Evolutionary conservation across 2,113 vertebrate genomes (phyloP).

Genomic region (Lophura nycthemera): DNA sequence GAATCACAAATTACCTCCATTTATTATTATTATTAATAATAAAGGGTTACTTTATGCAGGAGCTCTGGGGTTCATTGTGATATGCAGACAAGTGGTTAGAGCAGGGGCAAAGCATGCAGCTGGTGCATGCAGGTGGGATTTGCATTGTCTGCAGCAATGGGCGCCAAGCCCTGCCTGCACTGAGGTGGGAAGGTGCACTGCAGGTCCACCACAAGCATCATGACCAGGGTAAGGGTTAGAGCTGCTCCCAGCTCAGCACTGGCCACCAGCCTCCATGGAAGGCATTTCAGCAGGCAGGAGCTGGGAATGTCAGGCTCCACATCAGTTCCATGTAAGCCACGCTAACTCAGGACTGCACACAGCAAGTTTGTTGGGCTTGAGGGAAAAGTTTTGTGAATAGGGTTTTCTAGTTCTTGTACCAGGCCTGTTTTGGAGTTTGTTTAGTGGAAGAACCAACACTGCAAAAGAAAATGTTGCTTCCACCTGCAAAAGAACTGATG

Average conservation of each 20-base stretch:
- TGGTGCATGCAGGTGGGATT: neutral
- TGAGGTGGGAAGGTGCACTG: neutral
- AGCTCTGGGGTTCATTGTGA: constrained; percentile 41
- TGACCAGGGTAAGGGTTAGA: accelerated
- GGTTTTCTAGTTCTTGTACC: neutral
- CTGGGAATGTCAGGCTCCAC: neutral
- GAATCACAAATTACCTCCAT: constrained; percentile 50
- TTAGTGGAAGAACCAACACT: neutral
- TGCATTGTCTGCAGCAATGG: neutral
- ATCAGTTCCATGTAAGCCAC: neutral
- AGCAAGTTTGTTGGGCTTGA: neutral
- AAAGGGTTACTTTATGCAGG: neutral
- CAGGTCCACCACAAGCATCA: accelerated
- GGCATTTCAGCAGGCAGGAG: neutral
- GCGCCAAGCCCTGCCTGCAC: neutral
- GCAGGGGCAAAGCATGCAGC: neutral
- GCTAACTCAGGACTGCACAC: accelerated
- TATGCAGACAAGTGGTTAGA: neutral
- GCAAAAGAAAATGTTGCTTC: neutral
- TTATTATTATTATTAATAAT: constrained; percentile 24
- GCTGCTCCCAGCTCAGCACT: neutral
- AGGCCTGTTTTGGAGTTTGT: neutral
- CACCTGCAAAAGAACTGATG: neutral
- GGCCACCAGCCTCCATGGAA: neutral
- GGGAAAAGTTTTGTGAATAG: neutral